Evolutionary conservation across 64 coral and sea anemone species (phyloP).

Genomic region (Stylophora pistillata): DNA sequence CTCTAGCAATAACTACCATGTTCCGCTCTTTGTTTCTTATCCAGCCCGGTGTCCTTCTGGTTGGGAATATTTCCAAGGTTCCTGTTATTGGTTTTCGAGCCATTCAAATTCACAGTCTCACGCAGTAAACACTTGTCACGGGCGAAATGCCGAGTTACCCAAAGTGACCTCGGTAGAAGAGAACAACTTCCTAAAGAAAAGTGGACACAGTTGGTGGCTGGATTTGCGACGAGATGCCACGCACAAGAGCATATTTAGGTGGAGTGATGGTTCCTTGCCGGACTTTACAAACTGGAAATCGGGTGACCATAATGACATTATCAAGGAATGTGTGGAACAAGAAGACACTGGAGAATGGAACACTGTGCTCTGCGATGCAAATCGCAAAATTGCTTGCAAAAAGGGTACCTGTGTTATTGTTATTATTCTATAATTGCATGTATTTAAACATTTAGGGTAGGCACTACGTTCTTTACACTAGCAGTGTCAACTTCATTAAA

Average conservation of each 20-base stretch:
- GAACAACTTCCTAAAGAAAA: background rate
- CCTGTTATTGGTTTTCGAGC: background rate
- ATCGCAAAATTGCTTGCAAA: background rate
- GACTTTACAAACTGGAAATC: background rate
- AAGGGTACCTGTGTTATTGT: background rate
- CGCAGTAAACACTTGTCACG: background rate
- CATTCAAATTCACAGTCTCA: background rate
- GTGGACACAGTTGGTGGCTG: background rate
- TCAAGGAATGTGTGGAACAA: background rate
- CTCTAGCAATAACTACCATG: too few relatives aligned
- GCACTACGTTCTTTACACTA: too few relatives aligned
- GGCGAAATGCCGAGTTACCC: background rate
- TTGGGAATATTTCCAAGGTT: slow-evolving; percentile 27
- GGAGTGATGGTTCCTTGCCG: slow-evolving; percentile 1
- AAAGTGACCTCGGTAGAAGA: slow-evolving; percentile 8
- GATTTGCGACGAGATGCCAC: background rate
- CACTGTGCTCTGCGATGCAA: background rate
- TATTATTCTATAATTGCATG: too few relatives aligned
- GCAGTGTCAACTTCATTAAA: too few relatives aligned
- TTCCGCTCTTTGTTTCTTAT: background rate
- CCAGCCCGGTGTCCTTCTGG: background rate
- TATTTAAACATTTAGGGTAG: too few relatives aligned
- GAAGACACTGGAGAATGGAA: background rate
- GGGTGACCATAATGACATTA: background rate
- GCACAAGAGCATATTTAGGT: background rate